Percentiles rank a stretch among this genome's conserved stretches.
These are phyloP conservation scores for Fragariocoptes setiger DNA, from an alignment of 1,140 invertebrate genomes.

Conservation along the genomic window DNA sequence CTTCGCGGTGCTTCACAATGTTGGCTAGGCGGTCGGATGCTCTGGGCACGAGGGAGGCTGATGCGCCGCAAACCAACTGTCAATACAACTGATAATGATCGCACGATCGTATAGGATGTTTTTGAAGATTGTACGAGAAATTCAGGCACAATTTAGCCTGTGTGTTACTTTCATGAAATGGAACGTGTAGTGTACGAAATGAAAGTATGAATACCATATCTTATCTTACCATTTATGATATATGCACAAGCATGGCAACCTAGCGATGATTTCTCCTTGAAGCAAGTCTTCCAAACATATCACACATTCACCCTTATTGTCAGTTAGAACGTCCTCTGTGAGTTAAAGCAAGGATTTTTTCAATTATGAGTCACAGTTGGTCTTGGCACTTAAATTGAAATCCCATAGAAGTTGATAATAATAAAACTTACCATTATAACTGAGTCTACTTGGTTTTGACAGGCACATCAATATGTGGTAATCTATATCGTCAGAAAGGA, in stretches of 20 bases:
- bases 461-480: constrained; percentile 95
- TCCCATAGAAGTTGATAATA: constrained; percentile 4
- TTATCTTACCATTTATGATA: constrained; percentile 92
- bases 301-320: constrained; percentile 79
- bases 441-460: constrained; percentile 83
- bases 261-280: constrained; percentile 75
- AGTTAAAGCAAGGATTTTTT: constrained; percentile 14
- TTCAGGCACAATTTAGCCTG: constrained; percentile 5
- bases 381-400: constrained; percentile 8
- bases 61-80: too few relatives aligned
- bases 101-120: too few relatives aligned
- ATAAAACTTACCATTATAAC: constrained; percentile 62
- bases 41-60: too few relatives aligned
- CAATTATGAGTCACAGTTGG: not conserved
- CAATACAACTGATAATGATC: too few relatives aligned
- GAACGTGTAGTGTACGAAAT: constrained; percentile 59
- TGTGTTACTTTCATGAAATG: constrained; percentile 56
- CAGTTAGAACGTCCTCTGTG: constrained; percentile 74
- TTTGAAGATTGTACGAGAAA: not conserved
- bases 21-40: too few relatives aligned
- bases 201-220: too few relatives aligned
- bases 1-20: too few relatives aligned
- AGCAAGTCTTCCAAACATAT: constrained; percentile 89
- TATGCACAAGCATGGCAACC: constrained; percentile 93
- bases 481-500: constrained; percentile 86